Conservation (phyloP, 2,113 vertebrate genomes). For the Bolborhynchus lineola region DNA sequence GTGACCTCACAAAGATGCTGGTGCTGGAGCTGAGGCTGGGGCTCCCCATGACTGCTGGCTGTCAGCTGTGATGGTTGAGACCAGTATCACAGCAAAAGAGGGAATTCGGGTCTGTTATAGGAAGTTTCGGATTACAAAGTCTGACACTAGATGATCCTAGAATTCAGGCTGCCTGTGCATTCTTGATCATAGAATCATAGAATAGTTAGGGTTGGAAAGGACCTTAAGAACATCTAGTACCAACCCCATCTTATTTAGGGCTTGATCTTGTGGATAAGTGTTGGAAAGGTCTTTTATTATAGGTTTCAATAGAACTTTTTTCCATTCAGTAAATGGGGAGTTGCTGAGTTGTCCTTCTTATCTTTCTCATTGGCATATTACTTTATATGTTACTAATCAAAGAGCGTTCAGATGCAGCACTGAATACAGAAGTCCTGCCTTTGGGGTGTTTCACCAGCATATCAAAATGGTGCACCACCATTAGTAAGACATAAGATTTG, state of each 20-base stretch:
- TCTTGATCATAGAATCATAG: neutral
- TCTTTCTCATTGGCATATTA: neutral
- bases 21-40: neutral
- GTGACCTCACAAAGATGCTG: fast-evolving
- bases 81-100: neutral
- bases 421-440: neutral
- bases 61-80: neutral
- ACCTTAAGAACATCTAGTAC: no score
- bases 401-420: fast-evolving
- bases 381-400: neutral
- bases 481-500: neutral
- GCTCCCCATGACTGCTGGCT: neutral
- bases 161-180: neutral
- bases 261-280: neutral
- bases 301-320: neutral
- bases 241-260: neutral
- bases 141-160: neutral
- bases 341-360: neutral
- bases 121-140: neutral
- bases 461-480: neutral
- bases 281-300: neutral
- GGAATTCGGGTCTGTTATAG: neutral
- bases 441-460: neutral
- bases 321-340: neutral
- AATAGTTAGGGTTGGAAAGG: no score